phyloP scores from a whole-genome alignment of 2,888 invertebrate genomes.

The Zonitis immaculata region DNA sequence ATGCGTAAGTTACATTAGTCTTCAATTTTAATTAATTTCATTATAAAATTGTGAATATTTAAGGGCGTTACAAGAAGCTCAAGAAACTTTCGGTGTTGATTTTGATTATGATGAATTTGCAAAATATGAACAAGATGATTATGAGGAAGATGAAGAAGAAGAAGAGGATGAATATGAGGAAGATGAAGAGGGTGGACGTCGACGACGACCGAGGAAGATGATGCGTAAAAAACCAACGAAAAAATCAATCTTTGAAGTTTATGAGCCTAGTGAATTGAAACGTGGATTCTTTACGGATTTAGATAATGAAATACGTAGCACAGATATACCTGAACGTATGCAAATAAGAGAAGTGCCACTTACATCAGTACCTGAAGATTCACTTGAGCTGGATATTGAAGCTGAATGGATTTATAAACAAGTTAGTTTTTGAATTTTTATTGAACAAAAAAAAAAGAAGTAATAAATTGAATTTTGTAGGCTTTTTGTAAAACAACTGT shows the following conservation, averaged over 20 bases:
- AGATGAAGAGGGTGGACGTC: slow-evolving; percentile 59
- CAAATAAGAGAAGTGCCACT: slow-evolving; percentile 85
- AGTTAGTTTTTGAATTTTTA: too few species aligned
- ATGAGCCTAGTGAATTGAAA: slow-evolving; percentile 96
- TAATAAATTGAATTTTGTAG: too few species aligned
- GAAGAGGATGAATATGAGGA: slow-evolving; percentile 77
- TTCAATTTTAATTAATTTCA: too few species aligned
- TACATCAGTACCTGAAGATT: slow-evolving; percentile 74
- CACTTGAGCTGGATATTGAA: slow-evolving; percentile 86
- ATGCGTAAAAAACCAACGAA: slow-evolving; percentile 71
- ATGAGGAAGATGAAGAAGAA: slow-evolving; percentile 73
- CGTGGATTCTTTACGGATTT: slow-evolving; percentile 92
- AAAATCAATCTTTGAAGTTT: slow-evolving; percentile 89
- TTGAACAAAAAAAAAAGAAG: too few species aligned
- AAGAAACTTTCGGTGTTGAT: slow-evolving; percentile 99
- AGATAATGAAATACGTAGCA: slow-evolving; percentile 85
- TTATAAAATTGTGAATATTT: too few species aligned
- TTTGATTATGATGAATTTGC: slow-evolving; percentile 92
- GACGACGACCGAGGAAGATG: slow-evolving; percentile 66
- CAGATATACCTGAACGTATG: slow-evolving; percentile 89
- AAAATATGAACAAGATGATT: slow-evolving; percentile 81
- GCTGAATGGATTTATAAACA: slow-evolving; percentile 95
- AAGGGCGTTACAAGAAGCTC: slow-evolving; percentile 95
- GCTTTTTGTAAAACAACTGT: slow-evolving; percentile 83
- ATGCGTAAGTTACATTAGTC: too few species aligned